Base-by-base conservation (phyloP, 2,113 vertebrate species). In the Malurus melanocephalus region DNA sequence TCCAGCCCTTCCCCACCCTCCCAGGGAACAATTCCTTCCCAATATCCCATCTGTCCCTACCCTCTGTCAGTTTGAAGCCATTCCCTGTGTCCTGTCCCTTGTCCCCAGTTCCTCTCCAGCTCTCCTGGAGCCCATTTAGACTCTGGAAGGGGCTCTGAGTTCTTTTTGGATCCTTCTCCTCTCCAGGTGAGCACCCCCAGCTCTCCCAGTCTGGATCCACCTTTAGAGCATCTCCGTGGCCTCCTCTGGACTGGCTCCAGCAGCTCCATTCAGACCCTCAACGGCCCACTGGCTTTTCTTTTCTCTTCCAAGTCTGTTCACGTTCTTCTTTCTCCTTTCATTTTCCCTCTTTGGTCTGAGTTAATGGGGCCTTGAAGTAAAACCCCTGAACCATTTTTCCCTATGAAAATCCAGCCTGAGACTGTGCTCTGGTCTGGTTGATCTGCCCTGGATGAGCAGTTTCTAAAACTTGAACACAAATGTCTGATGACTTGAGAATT, bases 21-120 rank as follows among this genome's bases (percentile, higher is more conserved):
- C 1, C 23, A 87, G 30, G 0, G 0, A 55, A 0, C 0, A 49
- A 35, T 72, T 65, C 2, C 26, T 51, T 16, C 57, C 45, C 26
- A 51, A 18, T 15, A 14, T 59, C 13, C 45, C 33, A 56, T 26
- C 61, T 0, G 5, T 0, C 26, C 21, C 53, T 85, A 18, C 22
- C 14, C 15, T 67, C 7, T 68, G n/a, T 21, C 53, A 45, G 1
- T 45, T 17, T 7, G 26, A 27, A 12, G 33, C 56, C 33, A 62
- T 71, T 78, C 42, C 61, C 26, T 11, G 16, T 33, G 42, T 64
- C 26, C 43, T 86, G 42, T 49, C 30, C 14, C 57, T 43, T 87
- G 11, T 51, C 30, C 51, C 57, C 0, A n/a, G 43, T 64, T 33
- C 42, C 33, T 62, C 84, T 72, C 43, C 74, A 79, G 30, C 49